Evolutionary conservation across 2,888 invertebrate species (phyloP).

Genomic region (Drosophila testacea): DNA sequence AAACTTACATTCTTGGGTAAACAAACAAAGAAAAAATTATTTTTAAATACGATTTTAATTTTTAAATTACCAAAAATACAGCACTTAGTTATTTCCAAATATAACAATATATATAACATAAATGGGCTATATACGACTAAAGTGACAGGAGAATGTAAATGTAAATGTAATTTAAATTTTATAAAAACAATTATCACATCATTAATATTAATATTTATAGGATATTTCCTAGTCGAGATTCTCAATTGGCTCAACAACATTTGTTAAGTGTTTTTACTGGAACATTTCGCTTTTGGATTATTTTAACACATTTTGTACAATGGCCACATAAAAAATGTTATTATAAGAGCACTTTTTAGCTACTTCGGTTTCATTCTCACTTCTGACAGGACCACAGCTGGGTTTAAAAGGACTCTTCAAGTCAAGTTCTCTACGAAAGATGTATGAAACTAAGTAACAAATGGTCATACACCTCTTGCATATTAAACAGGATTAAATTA

Average conservation of each 20-base stretch:
- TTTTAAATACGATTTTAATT: too few species aligned
- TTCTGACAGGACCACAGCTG: not conserved
- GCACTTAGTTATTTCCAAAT: too few species aligned
- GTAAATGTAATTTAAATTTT: not conserved
- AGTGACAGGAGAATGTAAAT: not conserved
- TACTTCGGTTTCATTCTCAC: constrained; percentile 17
- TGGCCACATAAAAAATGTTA: constrained; percentile 46
- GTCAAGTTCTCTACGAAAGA: constrained; percentile 2
- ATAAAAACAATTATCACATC: too few species aligned
- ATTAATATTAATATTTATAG: not conserved
- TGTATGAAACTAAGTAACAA: constrained; percentile 3
- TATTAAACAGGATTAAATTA: constrained; percentile 46
- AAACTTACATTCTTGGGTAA: too few species aligned
- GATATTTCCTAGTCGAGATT: not conserved
- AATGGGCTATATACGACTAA: constrained; percentile 1
- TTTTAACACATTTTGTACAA: constrained; percentile 34
- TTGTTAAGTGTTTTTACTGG: constrained; percentile 35
- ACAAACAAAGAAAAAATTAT: too few species aligned
- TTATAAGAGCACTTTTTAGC: constrained; percentile 33
- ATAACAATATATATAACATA: not conserved
- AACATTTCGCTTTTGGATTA: constrained; percentile 38
- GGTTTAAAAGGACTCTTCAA: not conserved
- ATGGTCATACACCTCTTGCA: constrained; percentile 7
- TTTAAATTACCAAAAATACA: too few species aligned
- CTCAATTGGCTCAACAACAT: not conserved